Conservation (phyloP, 2,113 vertebrate species). For the Actenoides lindsayi region DNA sequence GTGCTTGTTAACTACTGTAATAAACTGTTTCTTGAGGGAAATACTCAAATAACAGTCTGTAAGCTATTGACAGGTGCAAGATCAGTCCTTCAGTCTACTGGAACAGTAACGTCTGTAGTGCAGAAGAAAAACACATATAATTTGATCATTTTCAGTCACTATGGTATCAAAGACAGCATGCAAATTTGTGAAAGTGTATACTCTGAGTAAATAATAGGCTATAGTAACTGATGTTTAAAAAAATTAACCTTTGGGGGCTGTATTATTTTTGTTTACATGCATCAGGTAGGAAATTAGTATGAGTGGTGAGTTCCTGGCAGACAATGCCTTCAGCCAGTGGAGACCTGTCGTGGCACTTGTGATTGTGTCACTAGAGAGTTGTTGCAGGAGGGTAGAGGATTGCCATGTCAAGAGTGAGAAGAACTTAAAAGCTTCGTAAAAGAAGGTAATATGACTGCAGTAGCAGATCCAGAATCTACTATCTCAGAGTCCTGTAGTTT, state of each 20-base stretch:
- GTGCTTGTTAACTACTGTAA: constrained; percentile 70
- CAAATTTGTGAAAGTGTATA: neutral
- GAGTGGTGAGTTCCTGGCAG: neutral
- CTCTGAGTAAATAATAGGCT: neutral
- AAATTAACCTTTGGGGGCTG: neutral
- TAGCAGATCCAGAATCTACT: neutral
- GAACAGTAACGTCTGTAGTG: neutral
- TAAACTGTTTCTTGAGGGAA: constrained; percentile 64
- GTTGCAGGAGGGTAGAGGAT: neutral
- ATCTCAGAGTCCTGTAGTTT: neutral
- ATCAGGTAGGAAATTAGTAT: neutral
- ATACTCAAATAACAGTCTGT: neutral
- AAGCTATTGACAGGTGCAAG: constrained; percentile 22
- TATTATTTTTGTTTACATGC: neutral
- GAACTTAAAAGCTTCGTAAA: neutral
- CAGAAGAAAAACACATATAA: neutral
- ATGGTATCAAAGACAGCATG: neutral
- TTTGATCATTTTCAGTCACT: neutral
- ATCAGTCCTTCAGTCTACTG: neutral
- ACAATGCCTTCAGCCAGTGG: neutral
- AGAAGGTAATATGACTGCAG: neutral
- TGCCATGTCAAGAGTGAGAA: neutral
- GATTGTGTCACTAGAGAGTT: neutral
- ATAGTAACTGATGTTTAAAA: neutral
- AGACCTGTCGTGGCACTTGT: neutral